These are phyloP conservation scores for Miniopterus natalensis DNA, from an alignment of 2,113 vertebrate genomes.

Conservation along the genomic window DNA sequence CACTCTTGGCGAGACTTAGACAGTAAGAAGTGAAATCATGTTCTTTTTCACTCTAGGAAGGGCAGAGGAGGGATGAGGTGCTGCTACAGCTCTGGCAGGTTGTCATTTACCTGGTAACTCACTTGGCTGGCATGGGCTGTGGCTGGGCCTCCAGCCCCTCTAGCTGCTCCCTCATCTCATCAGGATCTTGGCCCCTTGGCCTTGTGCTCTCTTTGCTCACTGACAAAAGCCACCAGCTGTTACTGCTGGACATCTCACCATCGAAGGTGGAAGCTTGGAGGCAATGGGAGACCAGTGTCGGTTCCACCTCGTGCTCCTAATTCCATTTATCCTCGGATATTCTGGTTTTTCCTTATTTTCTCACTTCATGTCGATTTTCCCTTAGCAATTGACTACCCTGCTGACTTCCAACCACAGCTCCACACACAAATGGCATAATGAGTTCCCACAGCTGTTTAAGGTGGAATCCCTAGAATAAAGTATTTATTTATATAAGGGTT, in stretches of 20 bases:
- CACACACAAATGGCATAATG: not conserved
- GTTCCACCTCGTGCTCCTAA: too few species aligned
- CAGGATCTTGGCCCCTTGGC: not conserved
- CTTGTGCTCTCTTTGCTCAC: not conserved
- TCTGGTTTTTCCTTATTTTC: not conserved
- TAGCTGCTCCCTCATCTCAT: not conserved
- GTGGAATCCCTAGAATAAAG: not conserved
- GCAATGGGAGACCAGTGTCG: not conserved
- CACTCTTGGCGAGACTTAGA: not conserved
- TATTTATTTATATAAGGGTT: not conserved
- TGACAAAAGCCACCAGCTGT: not conserved
- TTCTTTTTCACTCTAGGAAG: not conserved
- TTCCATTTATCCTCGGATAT: not conserved
- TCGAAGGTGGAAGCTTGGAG: not conserved
- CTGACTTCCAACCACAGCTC: not conserved
- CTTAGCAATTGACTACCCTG: not conserved
- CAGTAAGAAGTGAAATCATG: not conserved
- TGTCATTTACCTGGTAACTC: not conserved
- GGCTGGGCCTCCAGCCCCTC: not conserved
- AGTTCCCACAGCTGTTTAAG: not conserved
- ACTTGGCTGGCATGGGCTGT: fast-evolving
- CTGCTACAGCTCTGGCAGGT: not conserved
- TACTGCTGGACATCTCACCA: not conserved
- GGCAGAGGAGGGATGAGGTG: fast-evolving
- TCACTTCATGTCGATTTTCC: not conserved